A percentile compares a stretch with the other conserved stretches of the same genome.
Evolutionary conservation across 2,888 invertebrate genomes (phyloP).

Genomic region (Eristalinus aeneus): DNA sequence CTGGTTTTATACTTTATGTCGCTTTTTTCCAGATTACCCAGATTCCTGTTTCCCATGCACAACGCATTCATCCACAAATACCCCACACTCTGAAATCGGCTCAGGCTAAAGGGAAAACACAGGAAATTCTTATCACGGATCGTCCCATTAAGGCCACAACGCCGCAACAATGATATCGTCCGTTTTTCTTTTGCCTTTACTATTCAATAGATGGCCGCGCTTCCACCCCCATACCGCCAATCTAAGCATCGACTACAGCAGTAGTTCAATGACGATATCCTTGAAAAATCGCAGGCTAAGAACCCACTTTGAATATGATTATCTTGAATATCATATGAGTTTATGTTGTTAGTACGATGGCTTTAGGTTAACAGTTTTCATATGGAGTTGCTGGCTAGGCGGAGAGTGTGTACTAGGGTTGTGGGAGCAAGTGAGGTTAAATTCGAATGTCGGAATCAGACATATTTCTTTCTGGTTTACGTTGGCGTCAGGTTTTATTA

Average conservation of each 20-base stretch:
- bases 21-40: conserved; percentile 53
- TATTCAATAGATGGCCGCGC: conserved; percentile 15
- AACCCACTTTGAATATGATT: conserved; percentile 62
- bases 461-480: not conserved
- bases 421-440: not conserved
- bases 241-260: not conserved
- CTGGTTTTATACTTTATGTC: conserved; percentile 52
- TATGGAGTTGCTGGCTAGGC: not conserved
- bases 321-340: conserved; percentile 59
- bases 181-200: conserved; percentile 6
- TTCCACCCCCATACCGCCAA: not conserved
- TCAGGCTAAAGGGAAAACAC: conserved; percentile 34
- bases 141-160: conserved; percentile 58
- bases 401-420: not conserved
- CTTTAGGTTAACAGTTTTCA: not conserved
- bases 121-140: conserved; percentile 60
- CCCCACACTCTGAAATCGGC: not conserved
- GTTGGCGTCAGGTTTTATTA: not conserved
- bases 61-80: conserved; percentile 12
- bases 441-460: conserved; percentile 10
- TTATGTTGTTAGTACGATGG: conserved; percentile 8
- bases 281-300: conserved; percentile 58
- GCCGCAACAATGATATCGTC: conserved; percentile 43
- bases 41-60: conserved; percentile 14
- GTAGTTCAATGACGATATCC: conserved; percentile 54